Percentiles rank a stretch among this genome's conserved stretches.
phyloP scores from a whole-genome alignment of 92 coral and sea anemone species.

The Heteractis magnifica region DNA sequence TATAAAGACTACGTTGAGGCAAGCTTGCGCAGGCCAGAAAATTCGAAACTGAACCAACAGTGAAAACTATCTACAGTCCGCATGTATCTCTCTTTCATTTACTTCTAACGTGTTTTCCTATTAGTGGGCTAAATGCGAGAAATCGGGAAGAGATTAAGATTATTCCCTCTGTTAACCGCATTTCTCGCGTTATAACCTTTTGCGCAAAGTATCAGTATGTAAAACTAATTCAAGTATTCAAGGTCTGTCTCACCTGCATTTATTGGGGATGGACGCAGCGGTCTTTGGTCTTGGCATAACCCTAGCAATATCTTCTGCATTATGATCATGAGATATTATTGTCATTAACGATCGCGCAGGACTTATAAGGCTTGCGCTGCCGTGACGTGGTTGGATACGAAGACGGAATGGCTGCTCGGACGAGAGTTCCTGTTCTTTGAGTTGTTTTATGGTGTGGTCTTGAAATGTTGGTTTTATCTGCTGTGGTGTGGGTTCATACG shows the following conservation, averaged over 20 bases:
- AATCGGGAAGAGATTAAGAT: too few species aligned
- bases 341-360: slow-evolving; percentile 54
- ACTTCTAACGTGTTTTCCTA: too few species aligned
- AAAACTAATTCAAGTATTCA: neutral
- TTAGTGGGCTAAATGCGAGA: too few species aligned
- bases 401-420: slow-evolving; percentile 72
- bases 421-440: slow-evolving; percentile 58
- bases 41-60: too few species aligned
- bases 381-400: slow-evolving; percentile 54
- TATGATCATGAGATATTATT: slow-evolving; percentile 58
- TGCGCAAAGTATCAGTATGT: too few species aligned
- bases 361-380: slow-evolving; percentile 37
- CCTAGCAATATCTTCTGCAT: slow-evolving; percentile 64
- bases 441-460: slow-evolving; percentile 11
- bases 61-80: too few species aligned
- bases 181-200: too few species aligned
- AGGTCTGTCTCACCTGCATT: slow-evolving; percentile 67
- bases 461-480: slow-evolving; percentile 19
- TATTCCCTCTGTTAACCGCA: too few species aligned
- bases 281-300: slow-evolving; percentile 73
- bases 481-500: slow-evolving; percentile 19
- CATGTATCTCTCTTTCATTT: too few species aligned
- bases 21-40: too few species aligned
- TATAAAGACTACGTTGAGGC: too few species aligned
- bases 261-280: slow-evolving; percentile 91